phyloP scores from a whole-genome alignment of 2,888 invertebrate species.

The Diarsia rubi region DNA sequence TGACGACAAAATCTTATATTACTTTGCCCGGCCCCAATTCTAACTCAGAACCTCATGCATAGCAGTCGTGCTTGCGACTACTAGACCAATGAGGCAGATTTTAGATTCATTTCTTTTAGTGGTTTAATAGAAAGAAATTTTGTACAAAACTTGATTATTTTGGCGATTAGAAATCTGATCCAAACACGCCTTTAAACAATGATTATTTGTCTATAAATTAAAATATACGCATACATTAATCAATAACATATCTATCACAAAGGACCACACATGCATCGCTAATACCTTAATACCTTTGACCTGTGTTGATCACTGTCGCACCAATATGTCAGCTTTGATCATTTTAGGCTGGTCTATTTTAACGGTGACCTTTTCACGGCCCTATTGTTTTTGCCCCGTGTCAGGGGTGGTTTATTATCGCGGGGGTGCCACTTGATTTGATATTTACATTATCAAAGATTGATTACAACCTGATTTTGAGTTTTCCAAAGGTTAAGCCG shows the following conservation, averaged over 20 bases:
- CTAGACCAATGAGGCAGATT: too few species aligned
- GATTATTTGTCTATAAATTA: not conserved
- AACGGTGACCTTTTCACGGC: constrained; percentile 70
- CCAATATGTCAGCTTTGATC: constrained; percentile 66
- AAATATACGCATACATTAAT: not conserved
- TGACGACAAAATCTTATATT: too few species aligned
- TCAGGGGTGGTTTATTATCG: constrained; percentile 34
- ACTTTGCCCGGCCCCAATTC: too few species aligned
- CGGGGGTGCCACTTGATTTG: constrained; percentile 15
- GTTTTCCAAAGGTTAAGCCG: too few species aligned
- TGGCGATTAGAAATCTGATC: not conserved
- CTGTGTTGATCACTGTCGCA: constrained; percentile 51
- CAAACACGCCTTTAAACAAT: not conserved
- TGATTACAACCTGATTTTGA: not conserved
- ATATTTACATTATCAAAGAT: constrained; percentile 27
- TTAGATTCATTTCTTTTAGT: not conserved
- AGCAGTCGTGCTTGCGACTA: too few species aligned
- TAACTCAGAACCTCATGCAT: too few species aligned
- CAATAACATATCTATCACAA: not conserved
- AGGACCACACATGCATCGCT: constrained; percentile 19
- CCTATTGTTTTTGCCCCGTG: constrained; percentile 44
- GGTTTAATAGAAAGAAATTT: too few species aligned
- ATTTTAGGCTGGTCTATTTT: constrained; percentile 70
- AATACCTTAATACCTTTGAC: constrained; percentile 65
- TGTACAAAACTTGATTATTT: too few species aligned